These are phyloP conservation scores for Carapus acus DNA, from an alignment of 2,797 vertebrate genomes.

Conservation along the genomic window DNA sequence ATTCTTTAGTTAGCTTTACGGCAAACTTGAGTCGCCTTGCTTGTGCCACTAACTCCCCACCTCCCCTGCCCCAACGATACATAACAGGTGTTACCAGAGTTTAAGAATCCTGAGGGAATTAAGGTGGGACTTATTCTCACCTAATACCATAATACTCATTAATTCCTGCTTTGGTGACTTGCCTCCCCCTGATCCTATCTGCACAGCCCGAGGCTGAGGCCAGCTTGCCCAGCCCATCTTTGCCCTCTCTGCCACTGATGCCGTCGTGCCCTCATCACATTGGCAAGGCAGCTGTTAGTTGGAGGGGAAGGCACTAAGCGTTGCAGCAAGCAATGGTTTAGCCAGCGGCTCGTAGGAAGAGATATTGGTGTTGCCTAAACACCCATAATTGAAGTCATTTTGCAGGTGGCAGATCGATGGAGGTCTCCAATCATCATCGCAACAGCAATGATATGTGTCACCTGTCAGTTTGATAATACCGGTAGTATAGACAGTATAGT, in stretches of 20 bases:
- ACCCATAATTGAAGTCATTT: too few species aligned
- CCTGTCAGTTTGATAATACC: too few species aligned
- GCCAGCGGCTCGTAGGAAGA: conserved; percentile 5
- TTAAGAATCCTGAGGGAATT: conserved; percentile 70
- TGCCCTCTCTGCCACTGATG: conserved; percentile 20
- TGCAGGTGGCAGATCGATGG: too few species aligned
- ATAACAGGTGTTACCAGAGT: conserved; percentile 72
- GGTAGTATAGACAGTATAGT: too few species aligned
- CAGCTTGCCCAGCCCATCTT: conserved; percentile 22
- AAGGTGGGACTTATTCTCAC: conserved; percentile 72
- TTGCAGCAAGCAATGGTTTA: not conserved
- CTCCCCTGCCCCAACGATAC: conserved; percentile 34
- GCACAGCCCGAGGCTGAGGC: conserved; percentile 19
- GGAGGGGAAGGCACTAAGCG: conserved; percentile 3
- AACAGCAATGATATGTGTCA: too few species aligned
- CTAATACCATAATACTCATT: conserved; percentile 78
- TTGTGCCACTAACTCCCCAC: not conserved
- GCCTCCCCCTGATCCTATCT: conserved; percentile 59
- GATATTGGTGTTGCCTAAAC: too few species aligned
- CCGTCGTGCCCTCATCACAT: conserved; percentile 1
- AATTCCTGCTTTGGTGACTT: conserved; percentile 76
- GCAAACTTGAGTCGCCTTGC: too few species aligned
- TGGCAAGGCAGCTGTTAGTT: conserved; percentile 9
- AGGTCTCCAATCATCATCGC: too few species aligned
- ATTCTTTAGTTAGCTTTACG: too few species aligned